Evolutionary conservation across 2,113 vertebrate species (phyloP), one percentile per base, ranked within the genome.

Genomic region (Malurus melanocephalus): DNA sequence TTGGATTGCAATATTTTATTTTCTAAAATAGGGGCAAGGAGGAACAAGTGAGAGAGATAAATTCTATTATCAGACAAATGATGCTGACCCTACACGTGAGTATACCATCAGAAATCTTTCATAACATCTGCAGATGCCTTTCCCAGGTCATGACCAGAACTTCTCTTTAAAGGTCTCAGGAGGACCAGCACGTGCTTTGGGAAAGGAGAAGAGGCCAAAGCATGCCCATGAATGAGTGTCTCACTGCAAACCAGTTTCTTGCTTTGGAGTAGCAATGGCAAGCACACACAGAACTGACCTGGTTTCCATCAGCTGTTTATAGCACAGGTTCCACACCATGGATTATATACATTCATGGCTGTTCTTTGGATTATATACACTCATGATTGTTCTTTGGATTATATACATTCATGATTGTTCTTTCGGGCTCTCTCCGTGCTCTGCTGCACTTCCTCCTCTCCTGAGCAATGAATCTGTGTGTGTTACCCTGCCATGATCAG

Each of bases 221-320:
- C 59, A 6, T 24, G 69, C 78, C 86, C 72, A 11, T 13, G 45
- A 57, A 51, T 2, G 48, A 93, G 38, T 0, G 1, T 87, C 78
- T 42, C 66, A 32, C 52, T 94, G 81, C 74, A 84, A 59, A 68
- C 0, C 21, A 74, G 76, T 24, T 89, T 20, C 82, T 94, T 79
- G 76, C 75, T 78, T 52, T 79, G 85, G 82, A 81, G 59, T 7
- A 83, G 89, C 33, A 92, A 91, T 33, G 46, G 74, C 65, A 91
- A 94, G 69, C 72, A 80, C 2, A 33, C 10, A 6, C 68, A 76
- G 67, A 68, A n/a, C 68, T 78, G 88, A 38, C 83, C 90, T 94
- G 95, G 81, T 87, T 89, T 80, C 92, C 90, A 94, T 94, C 93
- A 94, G 87, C 32, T 93, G 92, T 94, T 94, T 92, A 94, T 71